phyloP scores from a whole-genome alignment of 2,888 invertebrate genomes.

The Plemyria rubiginata region DNA sequence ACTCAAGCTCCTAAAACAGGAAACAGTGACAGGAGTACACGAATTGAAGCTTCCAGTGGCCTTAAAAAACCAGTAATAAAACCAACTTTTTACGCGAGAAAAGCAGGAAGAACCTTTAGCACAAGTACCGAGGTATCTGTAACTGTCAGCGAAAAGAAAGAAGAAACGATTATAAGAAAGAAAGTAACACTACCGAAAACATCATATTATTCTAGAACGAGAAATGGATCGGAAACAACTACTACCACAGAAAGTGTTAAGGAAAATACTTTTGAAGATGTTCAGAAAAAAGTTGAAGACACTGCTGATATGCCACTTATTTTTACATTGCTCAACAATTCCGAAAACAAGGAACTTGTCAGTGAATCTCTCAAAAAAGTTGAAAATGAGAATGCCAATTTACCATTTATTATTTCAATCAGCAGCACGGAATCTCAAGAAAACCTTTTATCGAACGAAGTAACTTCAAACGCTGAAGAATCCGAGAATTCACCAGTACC shows the following conservation, averaged over 20 bases:
- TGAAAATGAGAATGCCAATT: constrained; percentile 49
- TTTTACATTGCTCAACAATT: constrained; percentile 62
- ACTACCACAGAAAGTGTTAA: constrained; percentile 45
- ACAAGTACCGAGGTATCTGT: constrained; percentile 52
- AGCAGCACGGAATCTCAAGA: constrained; percentile 71
- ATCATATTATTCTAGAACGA: constrained; percentile 68
- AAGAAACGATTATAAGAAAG: constrained; percentile 45
- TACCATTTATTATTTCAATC: constrained; percentile 66
- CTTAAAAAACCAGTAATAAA: constrained; percentile 62
- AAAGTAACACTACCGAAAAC: constrained; percentile 65
- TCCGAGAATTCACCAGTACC: constrained; percentile 55
- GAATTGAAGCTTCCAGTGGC: constrained; percentile 49
- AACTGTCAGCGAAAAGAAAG: constrained; percentile 43
- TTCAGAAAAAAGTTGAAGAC: constrained; percentile 60
- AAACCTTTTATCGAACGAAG: constrained; percentile 58
- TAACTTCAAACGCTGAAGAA: constrained; percentile 52
- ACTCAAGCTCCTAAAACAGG: constrained; percentile 55
- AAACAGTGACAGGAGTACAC: constrained; percentile 51
- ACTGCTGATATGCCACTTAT: constrained; percentile 65
- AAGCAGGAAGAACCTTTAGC: constrained; percentile 50
- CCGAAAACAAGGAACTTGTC: constrained; percentile 45
- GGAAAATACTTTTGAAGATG: constrained; percentile 37
- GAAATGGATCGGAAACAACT: constrained; percentile 52
- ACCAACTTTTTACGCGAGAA: constrained; percentile 64
- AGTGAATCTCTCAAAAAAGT: constrained; percentile 40